Percentiles rank a stretch among this genome's conserved stretches.
These are phyloP conservation scores for Liparis tanakae DNA, from an alignment of 2,797 vertebrate species.

Conservation along the genomic window DNA sequence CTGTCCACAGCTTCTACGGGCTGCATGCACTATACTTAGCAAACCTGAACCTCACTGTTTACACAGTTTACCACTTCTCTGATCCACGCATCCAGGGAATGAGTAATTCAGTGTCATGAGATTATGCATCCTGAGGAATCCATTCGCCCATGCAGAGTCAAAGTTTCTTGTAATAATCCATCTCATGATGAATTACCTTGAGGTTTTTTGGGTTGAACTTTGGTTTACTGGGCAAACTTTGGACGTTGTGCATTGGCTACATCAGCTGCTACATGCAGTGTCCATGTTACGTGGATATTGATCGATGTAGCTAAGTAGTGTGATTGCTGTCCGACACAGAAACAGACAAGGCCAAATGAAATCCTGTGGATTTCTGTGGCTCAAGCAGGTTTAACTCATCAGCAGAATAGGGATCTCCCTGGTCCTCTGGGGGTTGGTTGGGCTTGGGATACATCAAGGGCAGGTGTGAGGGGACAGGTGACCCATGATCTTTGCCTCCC, in stretches of 20 bases:
- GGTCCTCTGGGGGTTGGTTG: slow-evolving; percentile 49
- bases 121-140: slow-evolving; percentile 67
- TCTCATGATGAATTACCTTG: slow-evolving; percentile 69
- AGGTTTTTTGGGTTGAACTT: slow-evolving; percentile 64
- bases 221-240: slow-evolving; percentile 61
- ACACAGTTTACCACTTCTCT: slow-evolving; percentile 49
- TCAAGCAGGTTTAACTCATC: slow-evolving; percentile 80
- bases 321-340: slow-evolving; percentile 69
- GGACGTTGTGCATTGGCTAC: slow-evolving; percentile 52
- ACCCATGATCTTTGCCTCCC: slow-evolving; percentile 68
- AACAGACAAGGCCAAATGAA: slow-evolving; percentile 67
- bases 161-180: slow-evolving; percentile 62
- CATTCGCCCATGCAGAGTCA: slow-evolving; percentile 55
- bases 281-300: slow-evolving; percentile 66
- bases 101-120: slow-evolving; percentile 71
- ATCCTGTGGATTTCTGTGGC: slow-evolving; percentile 73
- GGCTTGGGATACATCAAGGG: slow-evolving; percentile 71
- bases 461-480: slow-evolving; percentile 74
- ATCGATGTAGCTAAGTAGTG: slow-evolving; percentile 71
- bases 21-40: slow-evolving; percentile 66
- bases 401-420: slow-evolving; percentile 67
- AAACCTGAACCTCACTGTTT: slow-evolving; percentile 48
- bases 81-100: slow-evolving; percentile 59
- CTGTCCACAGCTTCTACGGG: slow-evolving; percentile 61
- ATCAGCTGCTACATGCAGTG: slow-evolving; percentile 64